Evolutionary conservation across 2,888 invertebrate genomes (phyloP).

Genomic region (Drosophila cyrtoloma): DNA sequence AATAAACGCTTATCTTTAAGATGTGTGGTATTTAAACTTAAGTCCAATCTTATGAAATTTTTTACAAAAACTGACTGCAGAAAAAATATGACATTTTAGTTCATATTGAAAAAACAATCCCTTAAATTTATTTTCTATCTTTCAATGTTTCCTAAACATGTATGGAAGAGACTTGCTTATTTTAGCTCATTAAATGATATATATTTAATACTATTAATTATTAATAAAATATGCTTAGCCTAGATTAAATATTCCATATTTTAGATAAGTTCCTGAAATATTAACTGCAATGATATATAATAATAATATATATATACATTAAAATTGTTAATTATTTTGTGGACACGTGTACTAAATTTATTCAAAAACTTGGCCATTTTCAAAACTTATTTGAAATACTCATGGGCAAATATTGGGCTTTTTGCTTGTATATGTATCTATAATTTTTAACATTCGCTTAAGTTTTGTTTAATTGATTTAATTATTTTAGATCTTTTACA

Average conservation of each 20-base stretch:
- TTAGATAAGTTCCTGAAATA: not conserved
- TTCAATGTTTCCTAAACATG: accelerated
- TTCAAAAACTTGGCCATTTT: not conserved
- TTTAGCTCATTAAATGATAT: not conserved
- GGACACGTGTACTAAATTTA: not conserved
- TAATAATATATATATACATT: not conserved
- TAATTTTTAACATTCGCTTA: not conserved
- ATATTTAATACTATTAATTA: not conserved
- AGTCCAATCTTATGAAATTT: not conserved
- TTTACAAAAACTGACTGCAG: not conserved
- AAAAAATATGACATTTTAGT: not conserved
- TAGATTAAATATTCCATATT: not conserved
- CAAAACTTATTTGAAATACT: not conserved
- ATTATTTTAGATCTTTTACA: not conserved
- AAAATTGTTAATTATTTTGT: not conserved
- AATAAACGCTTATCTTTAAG: not conserved
- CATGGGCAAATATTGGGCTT: accelerated
- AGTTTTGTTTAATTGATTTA: not conserved
- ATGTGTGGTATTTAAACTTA: not conserved
- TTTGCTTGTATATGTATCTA: accelerated
- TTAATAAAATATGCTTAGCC: not conserved
- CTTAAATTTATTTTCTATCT: not conserved
- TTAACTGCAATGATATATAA: not conserved
- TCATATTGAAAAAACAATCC: not conserved
- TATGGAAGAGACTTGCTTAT: not conserved